Evolutionary conservation across 1,140 invertebrate species (phyloP).

Genomic region (Matsumurasca onukii): DNA sequence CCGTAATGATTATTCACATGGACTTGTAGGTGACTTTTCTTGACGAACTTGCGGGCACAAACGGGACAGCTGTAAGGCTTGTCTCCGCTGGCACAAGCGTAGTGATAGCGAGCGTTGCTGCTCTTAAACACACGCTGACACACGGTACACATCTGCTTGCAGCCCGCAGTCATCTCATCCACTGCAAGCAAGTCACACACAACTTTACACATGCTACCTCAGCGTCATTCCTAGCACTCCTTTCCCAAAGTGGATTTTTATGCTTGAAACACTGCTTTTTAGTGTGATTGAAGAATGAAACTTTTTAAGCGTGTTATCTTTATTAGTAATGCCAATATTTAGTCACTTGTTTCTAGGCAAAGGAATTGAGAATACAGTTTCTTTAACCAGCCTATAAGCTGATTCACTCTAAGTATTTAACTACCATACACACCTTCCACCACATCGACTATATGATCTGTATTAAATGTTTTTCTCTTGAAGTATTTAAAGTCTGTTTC

Average conservation of each 20-base stretch:
- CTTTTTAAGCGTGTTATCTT: background rate
- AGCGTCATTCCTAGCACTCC: background rate
- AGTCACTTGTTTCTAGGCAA: background rate
- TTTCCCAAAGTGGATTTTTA: background rate
- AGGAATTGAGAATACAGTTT: background rate
- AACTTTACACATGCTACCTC: background rate
- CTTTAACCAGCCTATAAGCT: background rate
- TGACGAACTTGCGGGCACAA: background rate
- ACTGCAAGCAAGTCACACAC: background rate
- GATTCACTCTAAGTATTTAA: background rate
- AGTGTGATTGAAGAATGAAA: background rate
- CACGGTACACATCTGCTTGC: slow-evolving; percentile 1
- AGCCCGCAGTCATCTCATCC: background rate
- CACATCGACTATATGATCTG: slow-evolving; percentile 14
- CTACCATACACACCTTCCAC: background rate
- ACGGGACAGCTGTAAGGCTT: background rate
- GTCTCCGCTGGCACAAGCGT: background rate
- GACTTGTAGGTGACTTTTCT: background rate
- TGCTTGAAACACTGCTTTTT: background rate
- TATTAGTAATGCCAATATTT: background rate
- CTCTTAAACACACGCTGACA: background rate
- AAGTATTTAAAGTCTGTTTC: background rate
- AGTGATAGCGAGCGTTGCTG: background rate
- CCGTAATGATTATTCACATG: slow-evolving; percentile 4
- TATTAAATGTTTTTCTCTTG: background rate